phyloP scores from a whole-genome alignment of 2,797 vertebrate genomes.

The Neosilurus mollespiculum region DNA sequence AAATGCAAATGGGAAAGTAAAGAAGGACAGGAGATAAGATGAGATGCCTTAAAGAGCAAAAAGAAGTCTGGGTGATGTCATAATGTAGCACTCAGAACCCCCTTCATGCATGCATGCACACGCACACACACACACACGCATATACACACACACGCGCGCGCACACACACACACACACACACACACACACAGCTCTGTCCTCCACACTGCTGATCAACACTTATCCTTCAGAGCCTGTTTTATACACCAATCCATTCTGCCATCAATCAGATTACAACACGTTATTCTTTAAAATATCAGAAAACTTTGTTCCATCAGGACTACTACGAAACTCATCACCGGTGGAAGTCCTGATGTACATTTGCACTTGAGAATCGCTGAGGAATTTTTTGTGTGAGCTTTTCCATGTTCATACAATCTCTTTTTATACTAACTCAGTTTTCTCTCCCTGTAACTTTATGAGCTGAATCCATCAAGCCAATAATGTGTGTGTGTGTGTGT shows the following conservation, averaged over 20 bases:
- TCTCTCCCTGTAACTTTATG: background rate
- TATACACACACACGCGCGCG: too few relatives aligned
- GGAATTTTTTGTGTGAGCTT: background rate
- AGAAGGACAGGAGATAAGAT: slow-evolving; percentile 28
- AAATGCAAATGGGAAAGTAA: background rate
- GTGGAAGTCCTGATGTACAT: background rate
- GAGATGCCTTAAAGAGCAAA: slow-evolving; percentile 22
- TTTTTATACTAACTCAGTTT: too few relatives aligned
- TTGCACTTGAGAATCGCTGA: background rate
- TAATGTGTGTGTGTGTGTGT: slow-evolving; percentile 31
- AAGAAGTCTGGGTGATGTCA: background rate
- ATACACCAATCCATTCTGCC: background rate
- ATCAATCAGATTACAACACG: background rate
- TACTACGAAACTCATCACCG: background rate
- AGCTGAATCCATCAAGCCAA: background rate
- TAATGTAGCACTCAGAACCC: background rate
- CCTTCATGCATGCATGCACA: background rate
- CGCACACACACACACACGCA: background rate
- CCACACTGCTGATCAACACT: background rate
- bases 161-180: background rate
- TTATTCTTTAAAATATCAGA: background rate
- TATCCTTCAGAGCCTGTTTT: background rate
- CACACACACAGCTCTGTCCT: background rate
- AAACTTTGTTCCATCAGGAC: background rate
- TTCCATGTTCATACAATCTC: too few relatives aligned